Percentiles rank a stretch among this genome's conserved stretches.
These are phyloP conservation scores for Laspeyria flexula DNA, from an alignment of 2,888 invertebrate genomes.

Conservation along the genomic window DNA sequence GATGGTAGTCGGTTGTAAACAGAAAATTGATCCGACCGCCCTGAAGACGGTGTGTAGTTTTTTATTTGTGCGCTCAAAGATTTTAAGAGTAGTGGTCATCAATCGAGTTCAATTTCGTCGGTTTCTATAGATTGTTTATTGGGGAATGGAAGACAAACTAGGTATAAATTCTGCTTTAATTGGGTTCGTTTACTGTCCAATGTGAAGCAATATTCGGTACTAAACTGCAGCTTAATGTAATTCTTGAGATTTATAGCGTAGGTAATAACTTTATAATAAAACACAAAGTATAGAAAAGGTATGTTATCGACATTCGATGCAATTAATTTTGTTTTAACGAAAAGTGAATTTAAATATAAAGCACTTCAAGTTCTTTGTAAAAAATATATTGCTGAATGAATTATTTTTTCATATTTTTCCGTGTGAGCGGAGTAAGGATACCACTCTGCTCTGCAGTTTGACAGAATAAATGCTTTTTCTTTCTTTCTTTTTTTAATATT, in stretches of 20 bases:
- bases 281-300: too few relatives aligned
- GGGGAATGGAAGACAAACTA: constrained; percentile 17
- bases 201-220: neutral
- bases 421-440: too few relatives aligned
- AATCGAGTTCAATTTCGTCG: constrained; percentile 41
- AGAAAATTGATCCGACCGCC: constrained; percentile 82
- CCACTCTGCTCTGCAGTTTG: too few relatives aligned
- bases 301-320: neutral
- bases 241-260: neutral
- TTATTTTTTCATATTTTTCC: too few relatives aligned
- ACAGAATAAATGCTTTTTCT: too few relatives aligned
- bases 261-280: neutral
- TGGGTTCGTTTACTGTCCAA: constrained; percentile 13
- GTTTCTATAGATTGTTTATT: constrained; percentile 37
- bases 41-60: constrained; percentile 49
- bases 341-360: too few relatives aligned
- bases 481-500: too few relatives aligned
- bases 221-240: neutral
- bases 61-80: constrained; percentile 54
- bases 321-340: too few relatives aligned
- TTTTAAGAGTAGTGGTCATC: constrained; percentile 38
- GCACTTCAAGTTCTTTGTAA: too few relatives aligned
- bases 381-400: too few relatives aligned
- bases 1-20: constrained; percentile 76
- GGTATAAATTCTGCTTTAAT: constrained; percentile 16